Conservation (phyloP, 2,888 invertebrate genomes). For the Coremacera marginata region DNA sequence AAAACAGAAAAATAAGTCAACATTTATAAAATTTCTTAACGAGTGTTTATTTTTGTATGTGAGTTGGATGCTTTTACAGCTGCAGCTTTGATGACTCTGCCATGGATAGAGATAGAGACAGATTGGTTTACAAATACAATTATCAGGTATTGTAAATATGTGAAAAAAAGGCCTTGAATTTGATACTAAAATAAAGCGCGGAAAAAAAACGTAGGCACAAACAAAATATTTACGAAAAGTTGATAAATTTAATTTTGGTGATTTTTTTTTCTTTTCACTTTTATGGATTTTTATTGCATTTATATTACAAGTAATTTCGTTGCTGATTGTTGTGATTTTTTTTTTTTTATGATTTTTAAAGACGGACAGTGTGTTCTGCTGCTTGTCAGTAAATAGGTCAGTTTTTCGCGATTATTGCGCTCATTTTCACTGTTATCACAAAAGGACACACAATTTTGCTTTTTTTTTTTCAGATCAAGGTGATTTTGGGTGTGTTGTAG, state of each 20-base stretch:
- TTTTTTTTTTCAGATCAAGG: neutral
- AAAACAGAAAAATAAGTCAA: too few species aligned
- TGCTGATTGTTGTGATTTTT: neutral
- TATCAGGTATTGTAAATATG: neutral
- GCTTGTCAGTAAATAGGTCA: conserved; percentile 21
- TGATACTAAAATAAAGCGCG: neutral
- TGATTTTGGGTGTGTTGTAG: too few species aligned
- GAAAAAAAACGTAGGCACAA: neutral
- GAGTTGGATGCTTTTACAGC: too few species aligned
- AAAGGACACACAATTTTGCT: neutral
- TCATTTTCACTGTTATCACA: neutral
- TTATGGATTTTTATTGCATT: neutral
- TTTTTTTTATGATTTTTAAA: neutral
- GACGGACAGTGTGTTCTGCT: neutral
- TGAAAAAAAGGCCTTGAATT: conserved; percentile 31
- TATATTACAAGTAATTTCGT: neutral
- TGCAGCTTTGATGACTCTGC: too few species aligned
- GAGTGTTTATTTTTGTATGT: too few species aligned
- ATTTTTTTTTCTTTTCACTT: conserved; percentile 5
- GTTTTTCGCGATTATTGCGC: neutral
- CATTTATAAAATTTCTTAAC: too few species aligned
- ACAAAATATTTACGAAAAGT: neutral
- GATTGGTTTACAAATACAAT: conserved; percentile 11
- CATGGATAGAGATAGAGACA: neutral
- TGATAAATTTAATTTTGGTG: neutral